Conservation (phyloP, 92 coral and sea anemone genomes). For the Palythoa grandiflora region DNA sequence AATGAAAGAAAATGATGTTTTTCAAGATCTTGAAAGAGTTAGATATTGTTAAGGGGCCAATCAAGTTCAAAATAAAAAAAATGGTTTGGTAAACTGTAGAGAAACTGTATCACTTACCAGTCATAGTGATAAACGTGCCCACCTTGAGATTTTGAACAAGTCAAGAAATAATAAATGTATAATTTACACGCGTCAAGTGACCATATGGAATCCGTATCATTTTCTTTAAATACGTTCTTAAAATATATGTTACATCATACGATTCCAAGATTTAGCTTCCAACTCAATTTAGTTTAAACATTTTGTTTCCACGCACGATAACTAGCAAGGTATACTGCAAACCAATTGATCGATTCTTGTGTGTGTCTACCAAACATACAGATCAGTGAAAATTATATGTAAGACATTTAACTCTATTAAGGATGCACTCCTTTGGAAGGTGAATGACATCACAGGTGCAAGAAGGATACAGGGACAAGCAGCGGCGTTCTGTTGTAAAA, state of each 20-base stretch:
- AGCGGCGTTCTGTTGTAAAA: conserved; percentile 68
- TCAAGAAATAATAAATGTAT: conserved; percentile 18
- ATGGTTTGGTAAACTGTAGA: not conserved
- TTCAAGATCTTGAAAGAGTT: too few relatives aligned
- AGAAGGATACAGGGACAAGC: conserved; percentile 87
- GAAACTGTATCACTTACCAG: conserved; percentile 20
- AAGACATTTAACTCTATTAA: too few relatives aligned
- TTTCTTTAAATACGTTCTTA: not conserved
- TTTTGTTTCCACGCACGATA: too few relatives aligned
- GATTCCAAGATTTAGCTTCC: not conserved
- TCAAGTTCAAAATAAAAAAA: too few relatives aligned
- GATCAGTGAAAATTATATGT: too few relatives aligned
- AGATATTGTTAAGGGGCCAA: too few relatives aligned
- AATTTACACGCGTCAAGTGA: not conserved
- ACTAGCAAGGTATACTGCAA: too few relatives aligned
- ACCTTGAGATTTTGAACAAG: not conserved
- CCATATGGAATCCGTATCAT: not conserved
- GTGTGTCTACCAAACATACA: too few relatives aligned
- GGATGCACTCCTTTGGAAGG: not conserved
- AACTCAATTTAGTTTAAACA: too few relatives aligned
- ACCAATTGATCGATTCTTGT: too few relatives aligned
- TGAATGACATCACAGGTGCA: too few relatives aligned
- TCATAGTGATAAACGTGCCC: conserved; percentile 41
- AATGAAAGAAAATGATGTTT: too few relatives aligned
- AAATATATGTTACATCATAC: not conserved